Percentiles rank a stretch among this genome's conserved stretches.
Conservation (phyloP, 2,113 vertebrate species). For the Dolichotis patagonum region DNA sequence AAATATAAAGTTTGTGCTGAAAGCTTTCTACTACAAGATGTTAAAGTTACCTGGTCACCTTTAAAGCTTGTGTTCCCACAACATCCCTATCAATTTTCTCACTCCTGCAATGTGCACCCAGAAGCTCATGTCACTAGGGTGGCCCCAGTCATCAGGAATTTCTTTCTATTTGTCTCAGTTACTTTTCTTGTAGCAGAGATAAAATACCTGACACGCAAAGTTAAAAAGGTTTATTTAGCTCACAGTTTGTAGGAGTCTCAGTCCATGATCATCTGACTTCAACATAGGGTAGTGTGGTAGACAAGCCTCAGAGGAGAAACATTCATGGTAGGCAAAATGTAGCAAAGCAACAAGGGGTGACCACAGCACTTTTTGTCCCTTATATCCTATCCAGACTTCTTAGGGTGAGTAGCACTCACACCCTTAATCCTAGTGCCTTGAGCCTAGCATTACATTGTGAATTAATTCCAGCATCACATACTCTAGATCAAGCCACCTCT, state of each 20-base stretch:
- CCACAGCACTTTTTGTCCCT: not conserved
- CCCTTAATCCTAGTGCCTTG: not conserved
- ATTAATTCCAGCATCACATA: not conserved
- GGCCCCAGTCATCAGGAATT: not conserved
- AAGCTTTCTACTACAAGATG: not conserved
- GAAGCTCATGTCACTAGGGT: not conserved
- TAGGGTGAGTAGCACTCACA: not conserved
- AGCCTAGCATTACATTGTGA: not conserved
- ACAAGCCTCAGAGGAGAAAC: not conserved
- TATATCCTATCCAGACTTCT: not conserved
- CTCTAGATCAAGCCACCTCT: not conserved
- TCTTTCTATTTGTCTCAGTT: not conserved
- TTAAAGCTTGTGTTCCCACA: not conserved
- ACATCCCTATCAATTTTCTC: not conserved
- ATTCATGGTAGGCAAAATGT: not conserved
- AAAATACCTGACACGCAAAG: too few species aligned
- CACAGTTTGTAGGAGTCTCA: too few species aligned
- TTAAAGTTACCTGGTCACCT: not conserved
- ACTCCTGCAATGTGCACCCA: too few species aligned
- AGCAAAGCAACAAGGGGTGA: not conserved
- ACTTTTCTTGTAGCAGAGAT: not conserved
- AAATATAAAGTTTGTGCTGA: not conserved
- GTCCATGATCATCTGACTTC: too few species aligned
- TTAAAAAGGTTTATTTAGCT: too few species aligned
- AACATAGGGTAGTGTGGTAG: not conserved